Evolutionary conservation across 1,140 invertebrate genomes (phyloP), one percentile per base, ranked within the genome.

Genomic region (Cyrtorhinus lividipennis): DNA sequence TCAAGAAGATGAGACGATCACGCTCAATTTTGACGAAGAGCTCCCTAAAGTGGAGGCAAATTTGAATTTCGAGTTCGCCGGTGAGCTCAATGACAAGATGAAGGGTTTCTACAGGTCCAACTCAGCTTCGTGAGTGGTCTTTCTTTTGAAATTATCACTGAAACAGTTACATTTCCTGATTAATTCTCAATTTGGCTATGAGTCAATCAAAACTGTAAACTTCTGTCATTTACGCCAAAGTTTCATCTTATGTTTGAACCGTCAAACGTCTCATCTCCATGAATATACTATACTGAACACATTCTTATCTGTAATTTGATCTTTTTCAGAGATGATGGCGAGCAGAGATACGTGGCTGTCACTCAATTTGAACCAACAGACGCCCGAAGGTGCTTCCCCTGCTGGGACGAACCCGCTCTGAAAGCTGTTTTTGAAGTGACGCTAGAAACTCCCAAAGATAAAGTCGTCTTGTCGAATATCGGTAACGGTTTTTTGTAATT

Each of bases 391-490:
- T 92, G 88, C 1, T 97, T 97, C 72, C 94, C 94, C 0, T 97
- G 93, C 74, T 95, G 97, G 71, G 95, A 98, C 72, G 95, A 98
- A 71, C 95, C 95, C 0, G 78, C 77, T 2, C 82, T 92, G 69
- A 98, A 98, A 72, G 88, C 94, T 2, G 93, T 90, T 1, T 98
- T 98, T 79, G 86, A 94, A 72, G 87, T 98, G 56, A 86, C 85
- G 0, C 74, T 98, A 2, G 79, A 84, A 66, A 87, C 92, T 62
- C 88, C 89, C 1, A 76, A 79, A 61, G 79, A 85, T 68, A 78
- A 84, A 64, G 85, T 90, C 5, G 90, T 90, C 25, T 77, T 98
- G 20, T 97, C 93, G 10, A 98, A 98, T 72, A 97, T 97, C n/a
- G 93, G 83, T 85, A 76, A 59, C n/a, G n/a, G n/a, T n/a, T n/a